A percentile compares a stretch with the other conserved stretches of the same genome.
Conservation (phyloP, 2,113 vertebrate species). For the Malurus alboscapulatus region DNA sequence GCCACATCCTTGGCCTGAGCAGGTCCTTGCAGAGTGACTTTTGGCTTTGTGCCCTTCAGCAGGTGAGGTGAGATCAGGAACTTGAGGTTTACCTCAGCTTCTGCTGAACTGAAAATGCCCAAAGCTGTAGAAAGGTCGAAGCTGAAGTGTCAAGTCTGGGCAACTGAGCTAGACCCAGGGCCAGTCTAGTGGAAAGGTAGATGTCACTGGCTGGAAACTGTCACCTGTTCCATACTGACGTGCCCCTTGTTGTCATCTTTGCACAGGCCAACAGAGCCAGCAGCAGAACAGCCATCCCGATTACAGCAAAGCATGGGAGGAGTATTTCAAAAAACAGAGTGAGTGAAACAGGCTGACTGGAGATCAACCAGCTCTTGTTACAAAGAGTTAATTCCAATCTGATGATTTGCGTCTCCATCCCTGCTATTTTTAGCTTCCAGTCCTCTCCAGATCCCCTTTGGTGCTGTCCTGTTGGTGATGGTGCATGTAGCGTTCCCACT, state of each 20-base stretch:
- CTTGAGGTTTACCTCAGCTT: neutral
- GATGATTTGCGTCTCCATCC: neutral
- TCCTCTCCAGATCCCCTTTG: neutral
- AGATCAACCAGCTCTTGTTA: neutral
- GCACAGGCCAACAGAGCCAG: conserved; percentile 90
- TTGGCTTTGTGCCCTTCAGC: neutral
- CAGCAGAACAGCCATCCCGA: conserved; percentile 88
- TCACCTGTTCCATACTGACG: conserved; percentile 11
- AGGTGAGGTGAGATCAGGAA: neutral
- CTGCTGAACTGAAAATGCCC: neutral
- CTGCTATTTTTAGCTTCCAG: neutral
- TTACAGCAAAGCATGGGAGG: conserved; percentile 95
- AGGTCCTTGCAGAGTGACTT: neutral
- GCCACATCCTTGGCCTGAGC: neutral
- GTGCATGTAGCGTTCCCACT: neutral
- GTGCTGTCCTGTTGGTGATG: neutral
- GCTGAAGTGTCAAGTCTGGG: neutral
- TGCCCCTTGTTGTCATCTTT: conserved; percentile 59
- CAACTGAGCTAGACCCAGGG: neutral
- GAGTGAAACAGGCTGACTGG: conserved; percentile 53
- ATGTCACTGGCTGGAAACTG: conserved; percentile 26
- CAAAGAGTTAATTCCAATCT: neutral
- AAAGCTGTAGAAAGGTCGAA: neutral
- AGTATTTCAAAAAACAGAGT: conserved; percentile 93
- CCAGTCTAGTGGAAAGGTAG: neutral